Evolutionary conservation across 1,140 invertebrate species (phyloP).

Genomic region (Trichogramma pretiosum): DNA sequence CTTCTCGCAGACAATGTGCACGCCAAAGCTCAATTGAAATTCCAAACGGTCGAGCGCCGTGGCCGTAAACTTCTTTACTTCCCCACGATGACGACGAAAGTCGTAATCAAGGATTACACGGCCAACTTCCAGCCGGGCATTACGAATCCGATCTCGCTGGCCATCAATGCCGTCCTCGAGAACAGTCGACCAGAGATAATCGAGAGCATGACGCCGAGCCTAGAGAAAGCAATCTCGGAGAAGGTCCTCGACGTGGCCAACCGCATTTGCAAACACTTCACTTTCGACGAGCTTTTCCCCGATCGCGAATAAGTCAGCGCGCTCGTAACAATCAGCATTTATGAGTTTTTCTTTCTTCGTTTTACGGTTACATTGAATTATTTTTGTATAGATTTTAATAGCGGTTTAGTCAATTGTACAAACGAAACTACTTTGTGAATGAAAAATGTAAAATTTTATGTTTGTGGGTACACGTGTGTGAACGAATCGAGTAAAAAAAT

Average conservation of each 20-base stretch:
- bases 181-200: constrained; percentile 29
- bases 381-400: no score
- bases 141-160: constrained; percentile 18
- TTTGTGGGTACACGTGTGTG: no score
- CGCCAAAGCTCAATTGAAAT: constrained; percentile 15
- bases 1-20: constrained; percentile 27
- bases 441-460: no score
- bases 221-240: constrained; percentile 30
- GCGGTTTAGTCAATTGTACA: no score
- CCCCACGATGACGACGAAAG: constrained; percentile 25
- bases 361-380: no score
- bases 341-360: no score
- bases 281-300: constrained; percentile 37
- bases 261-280: constrained; percentile 30
- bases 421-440: no score
- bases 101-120: constrained; percentile 23
- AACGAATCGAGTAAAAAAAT: no score
- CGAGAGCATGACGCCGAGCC: constrained; percentile 21
- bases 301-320: constrained; percentile 29
- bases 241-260: constrained; percentile 25
- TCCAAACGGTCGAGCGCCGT: constrained; percentile 19
- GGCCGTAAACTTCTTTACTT: constrained; percentile 26
- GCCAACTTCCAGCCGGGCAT: constrained; percentile 19
- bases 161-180: constrained; percentile 25
- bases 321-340: not conserved